Evolutionary conservation across 2,888 invertebrate genomes (phyloP).

Genomic region (Thumatha senex): DNA sequence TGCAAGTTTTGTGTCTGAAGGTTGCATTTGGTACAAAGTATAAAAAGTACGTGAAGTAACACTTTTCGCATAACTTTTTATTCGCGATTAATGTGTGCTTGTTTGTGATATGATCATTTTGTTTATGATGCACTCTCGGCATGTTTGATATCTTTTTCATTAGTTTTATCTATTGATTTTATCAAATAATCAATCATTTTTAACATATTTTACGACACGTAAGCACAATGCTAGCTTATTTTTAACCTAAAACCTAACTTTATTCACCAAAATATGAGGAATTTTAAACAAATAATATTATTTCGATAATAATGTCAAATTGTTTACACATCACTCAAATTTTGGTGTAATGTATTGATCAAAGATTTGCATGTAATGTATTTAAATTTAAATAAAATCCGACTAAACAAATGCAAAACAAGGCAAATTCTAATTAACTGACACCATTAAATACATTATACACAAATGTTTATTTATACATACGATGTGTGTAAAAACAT

Average conservation of each 20-base stretch:
- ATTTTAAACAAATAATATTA: neutral
- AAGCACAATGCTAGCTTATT: constrained; percentile 2
- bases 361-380: constrained; percentile 16
- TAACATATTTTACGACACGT: constrained; percentile 1
- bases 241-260: neutral
- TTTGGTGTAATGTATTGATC: neutral
- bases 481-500: constrained; percentile 32
- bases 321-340: neutral
- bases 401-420: neutral
- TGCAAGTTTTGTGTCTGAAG: constrained; percentile 53
- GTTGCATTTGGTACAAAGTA: constrained; percentile 76
- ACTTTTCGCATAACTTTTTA: constrained; percentile 41
- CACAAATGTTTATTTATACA: constrained; percentile 22
- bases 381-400: neutral
- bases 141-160: constrained; percentile 1
- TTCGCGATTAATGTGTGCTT: constrained; percentile 51
- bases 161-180: constrained; percentile 11
- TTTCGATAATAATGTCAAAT: neutral
- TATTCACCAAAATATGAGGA: neutral
- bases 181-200: constrained; percentile 9
- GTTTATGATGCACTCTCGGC: constrained; percentile 37
- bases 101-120: constrained; percentile 51
- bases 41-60: constrained; percentile 39
- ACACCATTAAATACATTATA: constrained; percentile 15
- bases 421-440: neutral